phyloP scores from a whole-genome alignment of 2,797 vertebrate genomes.

The Thamnophis elegans region DNA sequence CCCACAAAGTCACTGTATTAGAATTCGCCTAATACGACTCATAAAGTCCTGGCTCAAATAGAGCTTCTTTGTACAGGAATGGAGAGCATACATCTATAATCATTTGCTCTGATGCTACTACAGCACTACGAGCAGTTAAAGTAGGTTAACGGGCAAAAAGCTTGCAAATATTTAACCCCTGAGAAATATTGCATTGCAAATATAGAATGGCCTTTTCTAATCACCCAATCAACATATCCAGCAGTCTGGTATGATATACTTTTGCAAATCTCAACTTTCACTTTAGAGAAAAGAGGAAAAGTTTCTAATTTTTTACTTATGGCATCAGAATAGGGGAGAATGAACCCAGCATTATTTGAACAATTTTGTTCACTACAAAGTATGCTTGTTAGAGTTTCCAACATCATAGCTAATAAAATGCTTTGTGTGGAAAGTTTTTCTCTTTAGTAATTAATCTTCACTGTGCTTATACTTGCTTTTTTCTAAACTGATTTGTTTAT shows the following conservation, averaged over 20 bases:
- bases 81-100: background rate
- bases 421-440: background rate
- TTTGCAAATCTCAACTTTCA: background rate
- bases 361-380: background rate
- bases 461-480: background rate
- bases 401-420: background rate
- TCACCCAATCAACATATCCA: background rate
- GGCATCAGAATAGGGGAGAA: background rate
- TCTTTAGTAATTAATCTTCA: background rate
- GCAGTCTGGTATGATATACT: background rate
- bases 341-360: background rate
- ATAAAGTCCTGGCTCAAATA: background rate
- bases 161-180: background rate
- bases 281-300: background rate
- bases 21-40: background rate
- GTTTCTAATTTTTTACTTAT: background rate
- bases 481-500: background rate
- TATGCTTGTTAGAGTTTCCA: background rate
- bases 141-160: background rate
- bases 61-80: background rate
- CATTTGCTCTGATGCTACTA: background rate
- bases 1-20: background rate
- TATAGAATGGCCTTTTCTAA: background rate
- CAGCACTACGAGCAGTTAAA: background rate
- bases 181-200: background rate